Conservation (phyloP, 2,797 vertebrate species). For the Macropus fuliginosus region DNA sequence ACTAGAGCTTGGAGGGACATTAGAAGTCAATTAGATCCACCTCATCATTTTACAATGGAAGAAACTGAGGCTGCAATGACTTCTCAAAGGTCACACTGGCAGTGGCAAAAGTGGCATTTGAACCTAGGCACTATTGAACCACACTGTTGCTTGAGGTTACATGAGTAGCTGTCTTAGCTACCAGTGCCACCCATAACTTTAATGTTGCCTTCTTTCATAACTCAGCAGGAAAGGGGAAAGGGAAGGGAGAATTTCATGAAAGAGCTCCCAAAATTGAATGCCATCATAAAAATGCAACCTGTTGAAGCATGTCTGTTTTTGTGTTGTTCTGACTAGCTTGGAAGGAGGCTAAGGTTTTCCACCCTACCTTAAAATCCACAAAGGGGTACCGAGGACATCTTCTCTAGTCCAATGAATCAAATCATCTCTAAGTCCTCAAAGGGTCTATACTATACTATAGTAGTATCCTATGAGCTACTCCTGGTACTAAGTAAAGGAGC, state of each 20-base stretch:
- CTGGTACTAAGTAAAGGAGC: not conserved
- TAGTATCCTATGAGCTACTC: not conserved
- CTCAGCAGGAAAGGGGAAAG: not conserved
- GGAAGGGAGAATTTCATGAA: not conserved
- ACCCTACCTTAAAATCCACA: not conserved
- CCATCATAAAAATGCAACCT: not conserved
- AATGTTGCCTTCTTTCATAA: not conserved
- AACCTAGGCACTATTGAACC: not conserved
- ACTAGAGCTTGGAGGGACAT: not conserved
- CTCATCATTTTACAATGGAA: not conserved
- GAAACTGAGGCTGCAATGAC: not conserved
- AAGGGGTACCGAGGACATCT: not conserved
- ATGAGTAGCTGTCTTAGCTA: not conserved
- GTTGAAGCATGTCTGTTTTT: not conserved
- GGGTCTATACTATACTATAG: not conserved
- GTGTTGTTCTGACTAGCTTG: not conserved
- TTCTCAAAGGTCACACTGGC: not conserved
- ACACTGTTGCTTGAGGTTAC: not conserved
- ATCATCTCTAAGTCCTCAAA: not conserved
- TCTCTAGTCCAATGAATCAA: not conserved
- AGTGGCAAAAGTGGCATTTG: not conserved
- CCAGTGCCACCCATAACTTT: not conserved
- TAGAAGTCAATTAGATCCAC: not conserved
- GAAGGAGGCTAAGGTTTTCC: not conserved
- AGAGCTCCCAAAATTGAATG: not conserved